Conservation (phyloP, 2,113 vertebrate species). For the Physeter macrocephalus region DNA sequence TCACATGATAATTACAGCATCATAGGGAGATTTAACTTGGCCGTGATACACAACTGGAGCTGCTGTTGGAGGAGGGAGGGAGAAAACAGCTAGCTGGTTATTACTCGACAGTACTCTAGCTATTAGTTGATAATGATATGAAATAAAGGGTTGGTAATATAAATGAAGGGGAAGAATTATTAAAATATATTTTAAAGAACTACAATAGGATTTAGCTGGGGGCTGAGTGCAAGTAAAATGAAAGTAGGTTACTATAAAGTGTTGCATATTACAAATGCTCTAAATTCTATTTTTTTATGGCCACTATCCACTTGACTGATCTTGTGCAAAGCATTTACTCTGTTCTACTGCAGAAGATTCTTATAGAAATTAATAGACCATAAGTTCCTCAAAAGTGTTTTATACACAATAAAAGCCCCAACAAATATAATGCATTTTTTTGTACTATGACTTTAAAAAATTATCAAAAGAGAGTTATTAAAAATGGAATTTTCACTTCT, state of each 20-base stretch:
- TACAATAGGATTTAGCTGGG: neutral
- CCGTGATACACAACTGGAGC: neutral
- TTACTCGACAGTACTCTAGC: neutral
- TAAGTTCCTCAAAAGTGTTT: neutral
- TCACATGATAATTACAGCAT: neutral
- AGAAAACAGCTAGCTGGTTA: neutral
- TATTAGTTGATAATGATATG: neutral
- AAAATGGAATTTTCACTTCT: neutral
- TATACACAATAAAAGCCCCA: neutral
- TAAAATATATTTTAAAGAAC: neutral
- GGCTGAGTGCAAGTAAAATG: neutral
- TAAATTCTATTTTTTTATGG: neutral
- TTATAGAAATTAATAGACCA: neutral
- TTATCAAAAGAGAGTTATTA: neutral
- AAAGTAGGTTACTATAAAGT: neutral
- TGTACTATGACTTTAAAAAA: neutral
- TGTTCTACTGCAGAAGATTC: neutral
- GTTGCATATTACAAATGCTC: neutral
- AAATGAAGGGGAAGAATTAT: neutral
- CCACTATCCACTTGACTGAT: neutral
- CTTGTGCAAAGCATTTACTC: neutral
- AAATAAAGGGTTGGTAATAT: neutral
- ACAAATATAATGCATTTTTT: neutral
- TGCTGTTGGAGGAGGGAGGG: neutral
- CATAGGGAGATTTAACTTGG: neutral